Conservation (phyloP, 2,113 vertebrate genomes). For the Catagonus wagneri region DNA sequence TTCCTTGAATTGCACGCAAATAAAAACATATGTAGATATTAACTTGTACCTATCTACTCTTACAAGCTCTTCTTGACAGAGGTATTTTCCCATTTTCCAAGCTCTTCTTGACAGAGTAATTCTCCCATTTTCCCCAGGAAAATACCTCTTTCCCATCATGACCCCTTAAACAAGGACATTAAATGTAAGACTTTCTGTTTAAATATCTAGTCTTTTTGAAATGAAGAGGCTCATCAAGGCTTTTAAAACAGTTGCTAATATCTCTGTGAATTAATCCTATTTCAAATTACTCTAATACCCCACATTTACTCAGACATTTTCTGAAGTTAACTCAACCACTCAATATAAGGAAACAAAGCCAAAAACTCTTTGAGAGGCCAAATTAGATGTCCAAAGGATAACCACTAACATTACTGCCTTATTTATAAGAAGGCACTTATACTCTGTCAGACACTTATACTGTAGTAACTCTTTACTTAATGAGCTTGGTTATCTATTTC, state of each 20-base stretch:
- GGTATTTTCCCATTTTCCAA: neutral
- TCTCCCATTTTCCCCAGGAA: neutral
- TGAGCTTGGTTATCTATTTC: neutral
- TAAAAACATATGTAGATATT: conserved; percentile 9
- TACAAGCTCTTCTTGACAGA: neutral
- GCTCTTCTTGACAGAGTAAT: neutral
- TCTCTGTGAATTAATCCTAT: neutral
- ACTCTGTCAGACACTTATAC: neutral
- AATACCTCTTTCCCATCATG: conserved; percentile 24
- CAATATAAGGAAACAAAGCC: conserved; percentile 1
- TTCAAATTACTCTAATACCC: conserved; percentile 8
- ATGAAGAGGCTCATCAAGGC: neutral
- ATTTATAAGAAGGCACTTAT: neutral
- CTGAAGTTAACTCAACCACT: conserved; percentile 9
- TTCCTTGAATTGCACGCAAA: neutral
- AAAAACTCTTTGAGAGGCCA: neutral
- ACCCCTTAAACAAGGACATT: neutral
- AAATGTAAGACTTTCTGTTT: neutral
- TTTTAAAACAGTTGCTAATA: neutral
- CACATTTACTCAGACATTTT: neutral
- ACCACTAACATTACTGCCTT: neutral
- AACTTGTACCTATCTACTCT: neutral
- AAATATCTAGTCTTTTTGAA: conserved; percentile 14
- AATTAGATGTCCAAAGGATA: neutral
- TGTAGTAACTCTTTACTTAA: neutral